These are phyloP conservation scores for Caenorhabditis becei DNA, from an alignment of 2,888 invertebrate genomes.

Conservation along the genomic window DNA sequence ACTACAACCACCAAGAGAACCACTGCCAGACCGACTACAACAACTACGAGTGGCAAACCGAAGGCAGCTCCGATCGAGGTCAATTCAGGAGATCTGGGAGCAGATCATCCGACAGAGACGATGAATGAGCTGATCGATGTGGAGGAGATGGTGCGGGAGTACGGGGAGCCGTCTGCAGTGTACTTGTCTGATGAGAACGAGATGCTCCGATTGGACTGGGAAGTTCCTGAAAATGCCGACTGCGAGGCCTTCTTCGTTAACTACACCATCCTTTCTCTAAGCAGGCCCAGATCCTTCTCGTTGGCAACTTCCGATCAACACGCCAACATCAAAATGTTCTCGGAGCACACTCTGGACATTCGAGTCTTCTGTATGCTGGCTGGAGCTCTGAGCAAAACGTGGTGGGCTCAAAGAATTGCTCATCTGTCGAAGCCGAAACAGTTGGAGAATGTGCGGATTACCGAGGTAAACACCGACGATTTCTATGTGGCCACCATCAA, in stretches of 20 bases:
- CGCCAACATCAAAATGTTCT: constrained; percentile 71
- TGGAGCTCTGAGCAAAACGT: constrained; percentile 75
- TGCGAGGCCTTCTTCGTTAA: constrained; percentile 79
- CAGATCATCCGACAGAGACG: constrained; percentile 53
- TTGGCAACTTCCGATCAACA: constrained; percentile 66
- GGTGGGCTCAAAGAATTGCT: constrained; percentile 77
- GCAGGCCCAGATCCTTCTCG: constrained; percentile 69
- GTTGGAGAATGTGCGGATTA: constrained; percentile 71
- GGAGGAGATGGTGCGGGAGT: constrained; percentile 61
- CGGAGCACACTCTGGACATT: constrained; percentile 76
- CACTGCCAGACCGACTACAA: constrained; percentile 31
- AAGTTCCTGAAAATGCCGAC: constrained; percentile 71
- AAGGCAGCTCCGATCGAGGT: constrained; percentile 45
- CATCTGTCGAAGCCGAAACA: constrained; percentile 76
- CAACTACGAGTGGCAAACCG: constrained; percentile 33
- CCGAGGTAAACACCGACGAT: constrained; percentile 74
- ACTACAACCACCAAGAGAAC: constrained; percentile 44
- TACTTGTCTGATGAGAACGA: constrained; percentile 58
- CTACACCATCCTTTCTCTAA: constrained; percentile 74
- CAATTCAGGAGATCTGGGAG: constrained; percentile 57
- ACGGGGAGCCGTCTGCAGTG: constrained; percentile 66
- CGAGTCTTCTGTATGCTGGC: constrained; percentile 79
- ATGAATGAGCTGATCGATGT: constrained; percentile 32
- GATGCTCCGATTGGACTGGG: constrained; percentile 75
- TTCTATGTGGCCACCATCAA: constrained; percentile 76